Conservation (phyloP, 2,113 vertebrate genomes). For the Monarcha castaneiventris region DNA sequence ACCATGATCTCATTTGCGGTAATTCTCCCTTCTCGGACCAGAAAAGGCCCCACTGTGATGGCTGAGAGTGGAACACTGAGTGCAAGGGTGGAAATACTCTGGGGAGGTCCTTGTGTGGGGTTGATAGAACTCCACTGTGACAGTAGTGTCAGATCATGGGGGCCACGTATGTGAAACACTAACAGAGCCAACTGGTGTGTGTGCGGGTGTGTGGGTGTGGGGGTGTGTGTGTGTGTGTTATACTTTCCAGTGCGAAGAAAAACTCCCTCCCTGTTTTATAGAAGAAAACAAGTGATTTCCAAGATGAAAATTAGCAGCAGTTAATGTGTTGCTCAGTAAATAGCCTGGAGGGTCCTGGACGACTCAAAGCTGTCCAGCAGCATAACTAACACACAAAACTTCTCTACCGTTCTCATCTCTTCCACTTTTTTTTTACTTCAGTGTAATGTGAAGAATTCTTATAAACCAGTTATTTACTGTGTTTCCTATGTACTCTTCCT, state of each 20-base stretch:
- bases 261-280: not conserved
- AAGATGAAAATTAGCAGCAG: not conserved
- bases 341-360: not conserved
- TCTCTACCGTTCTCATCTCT: not conserved
- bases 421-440: not conserved
- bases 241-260: not conserved
- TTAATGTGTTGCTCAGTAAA: not conserved
- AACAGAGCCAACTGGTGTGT: not conserved
- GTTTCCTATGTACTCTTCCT: not conserved
- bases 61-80: not conserved
- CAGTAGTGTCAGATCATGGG: not conserved
- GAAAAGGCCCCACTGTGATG: not conserved
- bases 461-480: not conserved
- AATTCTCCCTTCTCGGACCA: not conserved
- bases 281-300: not conserved
- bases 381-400: not conserved
- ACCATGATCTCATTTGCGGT: not conserved
- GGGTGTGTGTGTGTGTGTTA: not conserved
- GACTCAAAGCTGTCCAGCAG: not conserved
- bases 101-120: not conserved
- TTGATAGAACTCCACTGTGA: not conserved
- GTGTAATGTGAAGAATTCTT: not conserved
- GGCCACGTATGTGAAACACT: not conserved
- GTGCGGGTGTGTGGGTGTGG: too few species aligned
- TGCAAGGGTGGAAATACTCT: not conserved